phyloP scores from a whole-genome alignment of 1,140 invertebrate genomes.

The Halesus radiatus region DNA sequence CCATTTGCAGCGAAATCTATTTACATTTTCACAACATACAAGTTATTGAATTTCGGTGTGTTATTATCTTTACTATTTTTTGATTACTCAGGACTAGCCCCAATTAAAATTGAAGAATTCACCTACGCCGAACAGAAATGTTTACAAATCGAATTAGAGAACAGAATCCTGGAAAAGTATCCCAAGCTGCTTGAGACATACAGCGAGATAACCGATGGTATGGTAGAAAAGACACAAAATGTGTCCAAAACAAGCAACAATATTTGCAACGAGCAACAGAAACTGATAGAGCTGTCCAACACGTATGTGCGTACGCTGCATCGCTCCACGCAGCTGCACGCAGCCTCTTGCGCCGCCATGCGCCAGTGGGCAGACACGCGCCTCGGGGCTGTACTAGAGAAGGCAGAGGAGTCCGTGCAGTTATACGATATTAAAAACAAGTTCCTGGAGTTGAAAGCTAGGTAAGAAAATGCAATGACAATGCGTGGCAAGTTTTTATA shows the following conservation, averaged over 20 bases:
- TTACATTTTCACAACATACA: no score
- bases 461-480: background rate
- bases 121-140: constrained; percentile 30
- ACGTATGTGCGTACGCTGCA: background rate
- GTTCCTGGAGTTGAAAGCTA: constrained; percentile 33
- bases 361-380: constrained; percentile 1
- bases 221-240: background rate
- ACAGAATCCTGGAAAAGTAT: constrained; percentile 22
- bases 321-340: background rate
- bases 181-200: constrained; percentile 18
- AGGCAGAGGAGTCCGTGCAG: constrained; percentile 15
- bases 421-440: constrained; percentile 21
- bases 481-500: background rate
- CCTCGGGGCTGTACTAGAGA: background rate
- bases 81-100: constrained; percentile 1
- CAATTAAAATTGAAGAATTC: constrained; percentile 24
- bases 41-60: no score
- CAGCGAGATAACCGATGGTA: background rate
- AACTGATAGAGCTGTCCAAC: constrained; percentile 10
- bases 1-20: no score
- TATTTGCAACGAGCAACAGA: background rate
- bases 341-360: constrained; percentile 1
- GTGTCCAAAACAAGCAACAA: background rate
- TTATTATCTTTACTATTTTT: no score
- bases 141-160: constrained; percentile 14